These are phyloP conservation scores for Astropecten irregularis DNA, from an alignment of 53 echinoderm and acorn worm species.

Conservation along the genomic window DNA sequence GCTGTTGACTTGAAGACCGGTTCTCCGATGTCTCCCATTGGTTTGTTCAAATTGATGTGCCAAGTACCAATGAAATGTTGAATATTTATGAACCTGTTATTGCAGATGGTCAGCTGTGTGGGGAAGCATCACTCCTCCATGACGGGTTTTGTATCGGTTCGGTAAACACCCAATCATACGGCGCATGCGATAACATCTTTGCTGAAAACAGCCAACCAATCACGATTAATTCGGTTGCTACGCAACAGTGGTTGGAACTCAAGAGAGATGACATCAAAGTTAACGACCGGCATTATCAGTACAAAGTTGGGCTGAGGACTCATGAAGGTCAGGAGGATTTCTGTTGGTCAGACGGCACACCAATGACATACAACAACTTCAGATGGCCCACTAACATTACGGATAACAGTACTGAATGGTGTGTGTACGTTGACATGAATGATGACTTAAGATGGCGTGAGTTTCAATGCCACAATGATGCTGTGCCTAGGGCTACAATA, in stretches of 20 bases:
- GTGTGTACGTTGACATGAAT: conserved; percentile 89
- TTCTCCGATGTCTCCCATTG: no score
- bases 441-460: conserved; percentile 84
- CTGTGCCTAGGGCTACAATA: conserved; percentile 78
- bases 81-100: no score
- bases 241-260: conserved; percentile 68
- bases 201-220: conserved; percentile 74
- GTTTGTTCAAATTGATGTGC: no score
- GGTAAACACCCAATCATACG: conserved; percentile 71
- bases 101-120: conserved; percentile 81
- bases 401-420: conserved; percentile 65
- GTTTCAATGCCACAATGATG: conserved; percentile 67
- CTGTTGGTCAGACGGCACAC: conserved; percentile 71
- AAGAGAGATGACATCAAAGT: conserved; percentile 68
- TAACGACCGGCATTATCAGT: conserved; percentile 75
- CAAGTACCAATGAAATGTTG: no score
- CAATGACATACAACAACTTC: conserved; percentile 81
- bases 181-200: conserved; percentile 81
- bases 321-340: conserved; percentile 43
- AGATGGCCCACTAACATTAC: conserved; percentile 73
- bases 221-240: conserved; percentile 58
- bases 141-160: conserved; percentile 90
- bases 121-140: conserved; percentile 54
- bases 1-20: no score
- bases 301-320: conserved; percentile 73